A percentile compares a stretch with the other conserved stretches of the same genome.
Evolutionary conservation across 1,140 invertebrate species (phyloP).

Genomic region (Drosophila varians): DNA sequence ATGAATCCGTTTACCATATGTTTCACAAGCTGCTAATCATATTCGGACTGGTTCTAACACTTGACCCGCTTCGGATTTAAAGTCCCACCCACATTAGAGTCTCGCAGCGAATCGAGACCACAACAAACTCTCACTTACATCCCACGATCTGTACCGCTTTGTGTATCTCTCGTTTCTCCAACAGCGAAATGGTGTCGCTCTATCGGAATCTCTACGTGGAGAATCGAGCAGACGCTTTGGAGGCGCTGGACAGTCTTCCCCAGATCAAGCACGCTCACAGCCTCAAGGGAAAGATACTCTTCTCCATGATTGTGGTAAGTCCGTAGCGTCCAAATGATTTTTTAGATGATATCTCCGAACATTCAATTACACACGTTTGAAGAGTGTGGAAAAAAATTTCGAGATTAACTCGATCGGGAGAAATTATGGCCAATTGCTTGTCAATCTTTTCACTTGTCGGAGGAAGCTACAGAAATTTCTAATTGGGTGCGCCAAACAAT

Average conservation of each 20-base stretch:
- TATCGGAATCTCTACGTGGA: constrained; percentile 94
- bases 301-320: constrained; percentile 97
- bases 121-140: constrained; percentile 28
- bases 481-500: constrained; percentile 12
- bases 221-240: constrained; percentile 92
- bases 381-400: constrained; percentile 6
- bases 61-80: constrained; percentile 52
- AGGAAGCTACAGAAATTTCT: constrained; percentile 4
- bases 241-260: constrained; percentile 91
- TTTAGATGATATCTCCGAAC: not conserved
- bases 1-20: not conserved
- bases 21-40: not conserved
- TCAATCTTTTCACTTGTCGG: constrained; percentile 26
- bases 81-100: constrained; percentile 45
- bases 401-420: constrained; percentile 26
- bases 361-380: constrained; percentile 9
- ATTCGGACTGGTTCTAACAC: constrained; percentile 21
- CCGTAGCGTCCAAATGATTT: not conserved
- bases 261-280: constrained; percentile 92
- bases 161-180: constrained; percentile 35
- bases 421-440: constrained; percentile 29
- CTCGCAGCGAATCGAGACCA: constrained; percentile 8
- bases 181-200: constrained; percentile 88
- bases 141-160: constrained; percentile 28
- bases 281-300: constrained; percentile 96